These are phyloP conservation scores for Argopecten irradians DNA, from an alignment of 1,140 invertebrate species.

Conservation along the genomic window DNA sequence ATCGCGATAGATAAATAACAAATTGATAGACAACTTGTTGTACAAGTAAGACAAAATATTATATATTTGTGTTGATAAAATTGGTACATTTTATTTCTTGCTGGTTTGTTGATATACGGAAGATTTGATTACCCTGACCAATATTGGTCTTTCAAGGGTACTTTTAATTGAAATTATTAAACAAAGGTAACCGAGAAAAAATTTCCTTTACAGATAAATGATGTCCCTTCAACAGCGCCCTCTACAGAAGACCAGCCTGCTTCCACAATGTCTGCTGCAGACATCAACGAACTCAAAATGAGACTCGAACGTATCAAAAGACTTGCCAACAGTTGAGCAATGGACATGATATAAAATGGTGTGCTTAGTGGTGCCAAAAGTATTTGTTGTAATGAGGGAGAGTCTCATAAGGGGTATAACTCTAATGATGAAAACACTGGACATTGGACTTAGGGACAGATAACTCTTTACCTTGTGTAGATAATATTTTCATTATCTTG, in stretches of 20 bases:
- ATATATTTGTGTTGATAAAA: too few relatives aligned
- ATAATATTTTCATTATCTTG: background rate
- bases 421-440: background rate
- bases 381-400: background rate
- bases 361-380: background rate
- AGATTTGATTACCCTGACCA: too few relatives aligned
- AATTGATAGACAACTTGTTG: too few relatives aligned
- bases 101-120: too few relatives aligned
- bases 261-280: conserved; percentile 36
- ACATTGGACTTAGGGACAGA: background rate
- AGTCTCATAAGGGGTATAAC: background rate
- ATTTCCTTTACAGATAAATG: background rate
- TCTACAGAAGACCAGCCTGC: conserved; percentile 18
- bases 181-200: background rate
- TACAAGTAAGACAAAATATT: too few relatives aligned
- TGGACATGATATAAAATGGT: background rate
- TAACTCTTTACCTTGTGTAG: background rate
- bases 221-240: conserved; percentile 1
- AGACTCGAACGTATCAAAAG: conserved; percentile 70
- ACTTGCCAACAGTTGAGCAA: conserved; percentile 64
- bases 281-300: conserved; percentile 66
- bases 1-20: too few relatives aligned
- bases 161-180: too few relatives aligned
- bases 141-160: too few relatives aligned
- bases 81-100: too few relatives aligned